Conservation (phyloP, 2,113 vertebrate genomes). For the Quiscalus mexicanus region DNA sequence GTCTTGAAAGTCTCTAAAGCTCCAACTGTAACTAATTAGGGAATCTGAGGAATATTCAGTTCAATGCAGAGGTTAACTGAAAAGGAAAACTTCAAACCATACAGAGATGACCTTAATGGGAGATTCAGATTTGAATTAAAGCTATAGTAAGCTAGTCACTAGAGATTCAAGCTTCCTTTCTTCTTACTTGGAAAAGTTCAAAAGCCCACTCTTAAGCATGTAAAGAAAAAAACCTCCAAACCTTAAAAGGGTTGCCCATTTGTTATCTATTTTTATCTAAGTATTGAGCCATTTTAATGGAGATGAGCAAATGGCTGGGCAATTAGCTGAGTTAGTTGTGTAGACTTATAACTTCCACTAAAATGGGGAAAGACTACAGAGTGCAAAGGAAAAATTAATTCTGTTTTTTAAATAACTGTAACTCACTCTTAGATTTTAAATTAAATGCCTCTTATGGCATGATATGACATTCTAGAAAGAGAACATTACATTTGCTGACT, state of each 20-base stretch:
- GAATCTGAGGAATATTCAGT: slow-evolving; percentile 68
- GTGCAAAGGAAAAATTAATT: background rate
- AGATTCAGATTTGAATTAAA: slow-evolving; percentile 65
- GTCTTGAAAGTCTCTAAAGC: slow-evolving; percentile 63
- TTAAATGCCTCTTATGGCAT: background rate
- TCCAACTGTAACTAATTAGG: slow-evolving; percentile 73
- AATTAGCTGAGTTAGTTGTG: background rate
- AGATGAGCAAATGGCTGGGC: background rate
- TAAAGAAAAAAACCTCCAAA: background rate
- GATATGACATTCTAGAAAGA: background rate
- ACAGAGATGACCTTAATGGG: slow-evolving; percentile 62
- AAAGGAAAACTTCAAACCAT: slow-evolving; percentile 66
- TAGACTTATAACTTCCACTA: background rate
- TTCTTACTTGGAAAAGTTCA: slow-evolving; percentile 52
- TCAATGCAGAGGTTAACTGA: slow-evolving; percentile 71
- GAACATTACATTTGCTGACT: background rate
- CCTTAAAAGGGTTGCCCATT: slow-evolving; percentile 7
- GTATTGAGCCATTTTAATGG: slow-evolving; percentile 32
- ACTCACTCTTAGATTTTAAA: background rate
- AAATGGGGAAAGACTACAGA: background rate
- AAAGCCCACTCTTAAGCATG: slow-evolving; percentile 34
- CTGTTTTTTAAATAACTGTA: background rate
- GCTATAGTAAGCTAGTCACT: slow-evolving; percentile 40
- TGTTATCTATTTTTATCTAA: slow-evolving; percentile 44
- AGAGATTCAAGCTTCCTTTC: slow-evolving; percentile 43